Evolutionary conservation across 2,888 invertebrate genomes (phyloP), one percentile per base, ranked within the genome.

Genomic region (Seira sanloemensis): DNA sequence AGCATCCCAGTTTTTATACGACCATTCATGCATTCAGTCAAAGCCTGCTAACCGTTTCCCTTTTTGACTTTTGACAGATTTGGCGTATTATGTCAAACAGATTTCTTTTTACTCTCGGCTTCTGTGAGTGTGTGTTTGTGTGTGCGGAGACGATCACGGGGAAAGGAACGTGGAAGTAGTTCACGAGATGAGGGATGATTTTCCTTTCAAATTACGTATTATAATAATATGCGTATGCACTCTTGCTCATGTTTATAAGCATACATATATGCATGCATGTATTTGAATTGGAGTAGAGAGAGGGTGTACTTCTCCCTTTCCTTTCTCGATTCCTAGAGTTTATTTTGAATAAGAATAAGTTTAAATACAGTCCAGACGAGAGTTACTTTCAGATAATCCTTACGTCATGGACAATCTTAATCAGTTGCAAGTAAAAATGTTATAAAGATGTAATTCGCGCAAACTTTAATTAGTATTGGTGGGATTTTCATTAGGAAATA

Each of bases 51-150:
- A 73, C 83, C 65, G 73, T 58, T 73, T 77, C 67, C 71, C 46
- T 74, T 77, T 76, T 78, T 83, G 83, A 83, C 83, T 78, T 83
- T 83, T 83, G 78, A 83, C 83, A 83, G 83, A 83, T 83, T 83
- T 83, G 68, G 73, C 83, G 78, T 83, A 78, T 83, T 83, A 83
- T 78, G 78, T 78, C 78, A 83, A 83, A 83, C 83, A 25, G 27
- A 68, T 78, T 83, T 82, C 62, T 23, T 62, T 62, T 62, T n/a
- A n/a, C n/a, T 62, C 50, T 62, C 62, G 76, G 77, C 65, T 50
- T 37, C 12, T 75, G 27, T 26, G 74, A 74, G 58, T 58, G 62
- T 72, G 24, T 72, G 72, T 54, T n/a, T n/a, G 18, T 62, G n/a
- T 18, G n/a, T 67, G n/a, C 67, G 26, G 18, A 25, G 67, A 67